Evolutionary conservation across 1,140 invertebrate genomes (phyloP).

Genomic region (Vollenhovia emeryi): DNA sequence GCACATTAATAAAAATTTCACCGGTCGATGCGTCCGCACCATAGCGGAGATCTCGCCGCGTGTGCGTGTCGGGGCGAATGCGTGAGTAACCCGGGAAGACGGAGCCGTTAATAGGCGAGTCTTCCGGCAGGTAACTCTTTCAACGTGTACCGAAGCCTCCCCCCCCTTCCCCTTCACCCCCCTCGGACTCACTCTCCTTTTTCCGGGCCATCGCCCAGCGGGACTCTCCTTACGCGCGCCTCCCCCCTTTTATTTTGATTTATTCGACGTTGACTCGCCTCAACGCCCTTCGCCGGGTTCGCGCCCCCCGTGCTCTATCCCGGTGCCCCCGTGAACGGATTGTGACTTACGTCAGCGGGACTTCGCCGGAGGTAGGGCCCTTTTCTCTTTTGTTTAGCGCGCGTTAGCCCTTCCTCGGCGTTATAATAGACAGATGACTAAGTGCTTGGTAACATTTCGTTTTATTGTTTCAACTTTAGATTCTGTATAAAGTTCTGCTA

Average conservation of each 20-base stretch:
- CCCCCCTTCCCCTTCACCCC: no score
- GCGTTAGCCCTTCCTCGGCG: constrained; percentile 35
- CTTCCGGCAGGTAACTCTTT: constrained; percentile 79
- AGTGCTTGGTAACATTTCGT: not conserved
- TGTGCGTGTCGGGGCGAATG: constrained; percentile 19
- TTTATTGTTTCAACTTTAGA: constrained; percentile 15
- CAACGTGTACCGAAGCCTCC: constrained; percentile 30
- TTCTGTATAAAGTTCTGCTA: not conserved
- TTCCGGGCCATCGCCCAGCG: constrained; percentile 78
- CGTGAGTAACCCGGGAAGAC: not conserved
- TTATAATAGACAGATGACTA: constrained; percentile 33
- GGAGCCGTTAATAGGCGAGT: constrained; percentile 35
- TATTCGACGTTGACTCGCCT: constrained; percentile 81
- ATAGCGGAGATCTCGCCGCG: constrained; percentile 28
- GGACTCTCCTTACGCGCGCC: constrained; percentile 44
- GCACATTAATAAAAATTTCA: constrained; percentile 73
- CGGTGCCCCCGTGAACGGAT: constrained; percentile 45
- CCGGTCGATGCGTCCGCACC: constrained; percentile 64
- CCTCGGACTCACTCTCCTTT: constrained; percentile 63
- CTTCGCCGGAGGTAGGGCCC: not conserved
- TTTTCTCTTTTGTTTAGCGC: not conserved
- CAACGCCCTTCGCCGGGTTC: constrained; percentile 74
- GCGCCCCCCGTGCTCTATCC: constrained; percentile 66
- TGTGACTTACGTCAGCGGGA: constrained; percentile 50
- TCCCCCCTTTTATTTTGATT: constrained; percentile 81